Evolutionary conservation across 2,888 invertebrate species (phyloP).

Genomic region (Pandemis corylana): DNA sequence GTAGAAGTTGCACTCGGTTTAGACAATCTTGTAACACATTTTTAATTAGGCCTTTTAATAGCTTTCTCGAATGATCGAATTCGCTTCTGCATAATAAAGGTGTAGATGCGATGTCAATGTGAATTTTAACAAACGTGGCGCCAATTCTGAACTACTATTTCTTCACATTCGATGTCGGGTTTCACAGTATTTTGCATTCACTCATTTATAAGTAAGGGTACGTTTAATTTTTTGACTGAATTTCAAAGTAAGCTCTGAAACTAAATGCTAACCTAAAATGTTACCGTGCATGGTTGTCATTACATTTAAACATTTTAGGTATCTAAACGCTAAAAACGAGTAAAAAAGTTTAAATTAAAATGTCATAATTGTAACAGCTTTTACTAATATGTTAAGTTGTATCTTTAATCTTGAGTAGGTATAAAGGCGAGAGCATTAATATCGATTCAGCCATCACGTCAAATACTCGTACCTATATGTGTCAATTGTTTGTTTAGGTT

Average conservation of each 20-base stretch:
- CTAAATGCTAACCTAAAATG: too few relatives aligned
- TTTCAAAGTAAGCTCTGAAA: neutral
- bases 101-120: too few relatives aligned
- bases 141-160: neutral
- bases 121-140: neutral
- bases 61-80: too few relatives aligned
- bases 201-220: neutral
- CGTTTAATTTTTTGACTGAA: neutral
- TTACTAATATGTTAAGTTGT: too few relatives aligned
- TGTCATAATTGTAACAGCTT: too few relatives aligned
- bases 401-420: too few relatives aligned
- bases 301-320: neutral
- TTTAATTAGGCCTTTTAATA: neutral
- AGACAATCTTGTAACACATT: neutral
- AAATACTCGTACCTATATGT: too few relatives aligned
- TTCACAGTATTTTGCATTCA: constrained; percentile 2
- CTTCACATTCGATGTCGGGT: neutral
- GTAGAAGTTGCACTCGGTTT: neutral
- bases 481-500: too few relatives aligned
- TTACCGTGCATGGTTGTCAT: neutral
- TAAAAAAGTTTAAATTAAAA: too few relatives aligned
- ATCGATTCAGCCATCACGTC: too few relatives aligned
- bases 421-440: too few relatives aligned
- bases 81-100: too few relatives aligned
- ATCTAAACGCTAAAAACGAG: neutral